These are phyloP conservation scores for Chamaetylas fuelleborni DNA, from an alignment of 2,113 vertebrate genomes.

Conservation along the genomic window DNA sequence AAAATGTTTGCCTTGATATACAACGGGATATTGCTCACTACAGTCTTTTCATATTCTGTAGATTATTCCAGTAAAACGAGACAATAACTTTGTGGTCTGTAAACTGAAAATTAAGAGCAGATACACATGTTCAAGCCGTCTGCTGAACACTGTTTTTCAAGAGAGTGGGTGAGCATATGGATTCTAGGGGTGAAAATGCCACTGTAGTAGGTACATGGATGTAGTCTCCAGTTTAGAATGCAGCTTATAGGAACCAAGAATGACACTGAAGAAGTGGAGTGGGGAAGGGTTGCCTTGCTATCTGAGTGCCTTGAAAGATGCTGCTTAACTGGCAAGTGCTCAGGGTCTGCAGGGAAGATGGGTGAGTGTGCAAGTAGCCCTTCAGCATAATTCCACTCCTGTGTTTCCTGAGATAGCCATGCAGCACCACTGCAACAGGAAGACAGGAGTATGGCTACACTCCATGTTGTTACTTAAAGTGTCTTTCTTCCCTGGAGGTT, in stretches of 20 bases:
- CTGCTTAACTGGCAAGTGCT: background rate
- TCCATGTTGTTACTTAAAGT: background rate
- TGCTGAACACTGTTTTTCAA: background rate
- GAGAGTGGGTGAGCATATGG: background rate
- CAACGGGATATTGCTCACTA: conserved; percentile 3
- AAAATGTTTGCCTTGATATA: conserved; percentile 4
- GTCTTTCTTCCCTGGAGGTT: background rate
- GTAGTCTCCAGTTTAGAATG: background rate
- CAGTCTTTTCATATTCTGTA: background rate
- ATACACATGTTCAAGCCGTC: background rate
- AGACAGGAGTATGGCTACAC: background rate
- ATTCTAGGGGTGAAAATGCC: background rate
- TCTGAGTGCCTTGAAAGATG: background rate
- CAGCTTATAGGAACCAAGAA: background rate
- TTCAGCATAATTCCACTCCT: background rate
- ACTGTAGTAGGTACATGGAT: background rate
- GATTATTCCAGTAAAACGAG: conserved; percentile 25
- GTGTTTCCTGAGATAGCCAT: background rate
- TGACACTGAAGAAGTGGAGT: background rate
- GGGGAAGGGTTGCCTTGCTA: background rate
- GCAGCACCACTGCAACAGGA: background rate
- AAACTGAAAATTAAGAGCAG: conserved; percentile 44
- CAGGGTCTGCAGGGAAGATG: background rate
- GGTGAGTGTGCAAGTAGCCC: background rate
- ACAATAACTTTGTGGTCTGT: background rate